Base-by-base conservation (phyloP, 2,888 invertebrate species). In the Nomada hirtipes region DNA sequence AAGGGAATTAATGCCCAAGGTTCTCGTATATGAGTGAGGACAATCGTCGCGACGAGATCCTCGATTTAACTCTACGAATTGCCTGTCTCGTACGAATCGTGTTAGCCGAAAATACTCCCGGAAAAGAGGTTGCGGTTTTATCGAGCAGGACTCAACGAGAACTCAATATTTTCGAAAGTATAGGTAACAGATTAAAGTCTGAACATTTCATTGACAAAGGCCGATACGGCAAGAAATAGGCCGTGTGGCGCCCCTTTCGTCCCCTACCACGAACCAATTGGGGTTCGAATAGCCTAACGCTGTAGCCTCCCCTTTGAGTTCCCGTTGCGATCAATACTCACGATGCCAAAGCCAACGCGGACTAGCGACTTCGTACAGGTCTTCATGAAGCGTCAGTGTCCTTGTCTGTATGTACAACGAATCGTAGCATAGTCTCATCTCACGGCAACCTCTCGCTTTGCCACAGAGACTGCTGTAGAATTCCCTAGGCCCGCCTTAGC, bases 251-350 rank as follows among this genome's bases (percentile, higher is more conserved):
- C 76, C 67, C 73, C 71, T 55, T 75, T 72, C 42, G 75, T 75
- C 75, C 77, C 73, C 69, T 76, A n/a, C 75, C 79, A 79, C 82
- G 82, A 87, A 3, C 89, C 89, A 90, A 90, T 89, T 90, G 89
- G 89, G 88, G 89, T 84, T 89, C 88, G 89, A 89, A 90, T 86
- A 86, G 88, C 83, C 87, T 83, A 87, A 88, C 87, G 88, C 85
- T 87, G 86, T 88, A 76, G 82, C 88, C 88, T 88, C 88, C 86
- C 88, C 88, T 88, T 88, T 87, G 85, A 84, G 86, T 88, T 85
- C 71, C 82, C 79, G 77, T 70, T 83, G 83, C 90, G 90, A 90
- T 89, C 90, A 90, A 89, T 90, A 90, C 89, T 82, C 84, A 65
- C 79, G 86, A 86, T 84, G 80, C 79, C 83, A 83, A 89, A 89